Conservation (phyloP, 2,888 invertebrate species). For the Drosophila austrosaltans region DNA sequence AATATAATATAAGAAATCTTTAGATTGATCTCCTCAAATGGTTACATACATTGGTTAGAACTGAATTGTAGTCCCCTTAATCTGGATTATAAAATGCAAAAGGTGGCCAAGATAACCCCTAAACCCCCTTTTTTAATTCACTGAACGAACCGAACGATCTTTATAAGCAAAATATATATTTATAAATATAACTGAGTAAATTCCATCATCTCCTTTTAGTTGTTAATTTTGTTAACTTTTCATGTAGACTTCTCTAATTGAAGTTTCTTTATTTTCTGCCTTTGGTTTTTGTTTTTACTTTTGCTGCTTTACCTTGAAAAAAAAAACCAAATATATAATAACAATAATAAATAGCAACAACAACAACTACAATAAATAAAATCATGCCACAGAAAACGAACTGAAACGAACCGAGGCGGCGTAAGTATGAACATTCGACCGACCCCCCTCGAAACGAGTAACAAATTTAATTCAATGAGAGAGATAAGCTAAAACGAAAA, state of each 20-base stretch:
- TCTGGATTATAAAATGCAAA: too few species aligned
- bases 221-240: not conserved
- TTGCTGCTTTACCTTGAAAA: constrained; percentile 10
- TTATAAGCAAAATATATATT: too few species aligned
- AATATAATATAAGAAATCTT: too few species aligned
- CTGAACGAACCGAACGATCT: too few species aligned
- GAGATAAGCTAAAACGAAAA: constrained; percentile 13
- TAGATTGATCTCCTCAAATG: too few species aligned
- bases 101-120: too few species aligned
- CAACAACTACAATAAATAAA: not conserved
- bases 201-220: too few species aligned
- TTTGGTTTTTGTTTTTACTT: constrained; percentile 18
- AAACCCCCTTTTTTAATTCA: too few species aligned
- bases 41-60: too few species aligned
- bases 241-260: not conserved
- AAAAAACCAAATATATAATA: not conserved
- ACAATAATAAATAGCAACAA: not conserved
- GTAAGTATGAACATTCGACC: not conserved
- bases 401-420: not conserved
- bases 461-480: constrained; percentile 12
- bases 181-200: too few species aligned
- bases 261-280: not conserved
- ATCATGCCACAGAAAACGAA: constrained; percentile 3
- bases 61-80: too few species aligned
- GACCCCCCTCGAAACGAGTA: constrained; percentile 11